Conservation (phyloP, 2,888 invertebrate species). For the Thelaira solivaga region DNA sequence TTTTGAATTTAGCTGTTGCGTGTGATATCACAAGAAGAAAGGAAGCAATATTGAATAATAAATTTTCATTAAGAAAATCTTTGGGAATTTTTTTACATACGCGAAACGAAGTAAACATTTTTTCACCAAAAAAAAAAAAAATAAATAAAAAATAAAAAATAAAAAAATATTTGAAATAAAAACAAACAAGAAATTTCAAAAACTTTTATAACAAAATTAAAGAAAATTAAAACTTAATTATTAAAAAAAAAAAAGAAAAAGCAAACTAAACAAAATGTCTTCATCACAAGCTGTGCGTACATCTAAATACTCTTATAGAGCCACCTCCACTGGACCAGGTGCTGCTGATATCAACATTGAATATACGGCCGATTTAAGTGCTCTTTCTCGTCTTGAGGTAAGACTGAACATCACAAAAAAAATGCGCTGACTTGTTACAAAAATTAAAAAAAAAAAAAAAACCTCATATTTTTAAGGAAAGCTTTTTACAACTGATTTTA, state of each 20-base stretch:
- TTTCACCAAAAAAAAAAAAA: constrained; percentile 47
- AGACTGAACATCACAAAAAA: constrained; percentile 73
- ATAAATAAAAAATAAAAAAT: too few relatives aligned
- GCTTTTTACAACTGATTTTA: too few relatives aligned
- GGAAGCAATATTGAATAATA: constrained; percentile 50
- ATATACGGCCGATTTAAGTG: constrained; percentile 95
- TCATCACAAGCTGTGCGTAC: constrained; percentile 88
- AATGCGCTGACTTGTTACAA: too few relatives aligned
- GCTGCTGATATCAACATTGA: constrained; percentile 95
- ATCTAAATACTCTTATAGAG: constrained; percentile 95
- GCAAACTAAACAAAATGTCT: constrained; percentile 81
- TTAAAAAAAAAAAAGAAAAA: constrained; percentile 21
- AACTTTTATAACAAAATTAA: too few relatives aligned
- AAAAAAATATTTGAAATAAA: too few relatives aligned
- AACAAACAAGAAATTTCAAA: constrained; percentile 23
- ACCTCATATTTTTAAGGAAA: too few relatives aligned
- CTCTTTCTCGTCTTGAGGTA: constrained; percentile 97
- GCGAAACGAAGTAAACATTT: constrained; percentile 62
- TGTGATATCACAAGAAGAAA: too few relatives aligned
- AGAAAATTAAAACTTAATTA: constrained; percentile 55
- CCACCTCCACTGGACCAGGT: constrained; percentile 89
- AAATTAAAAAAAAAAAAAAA: neutral
- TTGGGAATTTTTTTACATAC: constrained; percentile 61
- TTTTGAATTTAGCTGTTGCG: constrained; percentile 69
- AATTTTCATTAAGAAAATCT: constrained; percentile 13